Percentiles rank a stretch among this genome's conserved stretches.
Evolutionary conservation across 2,113 vertebrate species (phyloP).

Genomic region (Orthonyx spaldingii): DNA sequence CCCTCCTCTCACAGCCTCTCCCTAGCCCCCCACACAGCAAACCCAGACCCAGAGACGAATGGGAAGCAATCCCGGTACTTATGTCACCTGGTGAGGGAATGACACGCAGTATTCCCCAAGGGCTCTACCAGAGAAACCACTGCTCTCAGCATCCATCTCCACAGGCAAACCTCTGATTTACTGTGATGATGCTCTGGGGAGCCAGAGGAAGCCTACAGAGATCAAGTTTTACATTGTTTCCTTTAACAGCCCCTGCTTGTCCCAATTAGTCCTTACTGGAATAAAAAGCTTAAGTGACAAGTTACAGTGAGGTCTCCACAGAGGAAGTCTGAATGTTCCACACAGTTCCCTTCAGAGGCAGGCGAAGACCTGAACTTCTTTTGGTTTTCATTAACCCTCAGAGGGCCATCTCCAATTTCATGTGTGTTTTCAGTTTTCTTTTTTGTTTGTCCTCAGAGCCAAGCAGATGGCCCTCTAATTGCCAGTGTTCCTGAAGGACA

Average conservation of each 20-base stretch:
- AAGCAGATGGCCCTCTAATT: background rate
- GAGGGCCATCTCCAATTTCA: background rate
- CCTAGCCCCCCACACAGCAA: background rate
- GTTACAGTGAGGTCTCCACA: background rate
- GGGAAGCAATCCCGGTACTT: background rate
- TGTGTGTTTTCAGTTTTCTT: background rate
- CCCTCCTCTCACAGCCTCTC: background rate
- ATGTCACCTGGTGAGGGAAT: background rate
- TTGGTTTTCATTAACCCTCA: background rate
- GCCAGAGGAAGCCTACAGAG: background rate
- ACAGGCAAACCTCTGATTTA: background rate
- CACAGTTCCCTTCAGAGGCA: background rate
- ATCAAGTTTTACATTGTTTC: background rate
- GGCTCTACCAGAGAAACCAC: background rate
- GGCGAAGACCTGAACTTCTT: background rate
- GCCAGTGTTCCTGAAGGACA: background rate
- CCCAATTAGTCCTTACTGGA: background rate
- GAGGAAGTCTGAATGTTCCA: background rate
- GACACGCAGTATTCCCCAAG: background rate
- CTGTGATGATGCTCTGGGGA: background rate
- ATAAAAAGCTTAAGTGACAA: background rate
- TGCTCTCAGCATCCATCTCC: background rate
- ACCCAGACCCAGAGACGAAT: background rate
- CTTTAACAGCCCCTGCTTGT: background rate
- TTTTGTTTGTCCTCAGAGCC: background rate